Evolutionary conservation across 2,888 invertebrate species (phyloP).

Genomic region (Tetheella fluctuosa): DNA sequence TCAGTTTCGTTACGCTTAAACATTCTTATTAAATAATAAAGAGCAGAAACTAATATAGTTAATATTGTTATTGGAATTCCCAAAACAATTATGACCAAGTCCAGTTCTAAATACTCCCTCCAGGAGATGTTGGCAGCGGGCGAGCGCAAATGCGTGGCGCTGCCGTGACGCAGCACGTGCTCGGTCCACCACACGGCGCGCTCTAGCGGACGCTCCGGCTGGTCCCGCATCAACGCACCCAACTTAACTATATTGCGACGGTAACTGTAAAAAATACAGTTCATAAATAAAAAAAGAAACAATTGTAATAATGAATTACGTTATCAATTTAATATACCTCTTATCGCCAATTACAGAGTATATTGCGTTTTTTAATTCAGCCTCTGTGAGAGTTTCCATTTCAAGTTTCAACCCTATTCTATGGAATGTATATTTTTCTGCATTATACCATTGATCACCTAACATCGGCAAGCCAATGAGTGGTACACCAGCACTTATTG

Average conservation of each 20-base stretch:
- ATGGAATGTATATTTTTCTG: constrained; percentile 25
- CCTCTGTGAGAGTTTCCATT: constrained; percentile 39
- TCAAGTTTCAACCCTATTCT: constrained; percentile 51
- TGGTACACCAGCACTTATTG: constrained; percentile 39
- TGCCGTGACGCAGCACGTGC: constrained; percentile 66
- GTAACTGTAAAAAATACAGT: constrained; percentile 26
- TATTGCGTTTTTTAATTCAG: background rate
- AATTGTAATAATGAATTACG: background rate
- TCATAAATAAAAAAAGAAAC: background rate
- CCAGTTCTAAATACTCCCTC: constrained; percentile 43
- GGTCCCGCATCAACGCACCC: constrained; percentile 29
- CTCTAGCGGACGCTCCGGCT: constrained; percentile 39
- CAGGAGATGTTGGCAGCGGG: constrained; percentile 52
- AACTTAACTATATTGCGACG: constrained; percentile 33
- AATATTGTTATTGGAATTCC: background rate
- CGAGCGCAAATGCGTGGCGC: constrained; percentile 63
- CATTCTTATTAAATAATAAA: background rate
- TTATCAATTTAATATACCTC: background rate
- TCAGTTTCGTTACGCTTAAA: background rate
- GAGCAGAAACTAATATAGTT: background rate
- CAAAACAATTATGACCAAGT: constrained; percentile 28
- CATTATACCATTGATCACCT: constrained; percentile 37
- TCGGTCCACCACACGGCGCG: constrained; percentile 79
- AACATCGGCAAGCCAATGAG: constrained; percentile 37
- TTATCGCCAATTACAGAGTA: background rate